Base-by-base conservation (phyloP, 2,888 invertebrate genomes). In the Malthinus flaveolus region DNA sequence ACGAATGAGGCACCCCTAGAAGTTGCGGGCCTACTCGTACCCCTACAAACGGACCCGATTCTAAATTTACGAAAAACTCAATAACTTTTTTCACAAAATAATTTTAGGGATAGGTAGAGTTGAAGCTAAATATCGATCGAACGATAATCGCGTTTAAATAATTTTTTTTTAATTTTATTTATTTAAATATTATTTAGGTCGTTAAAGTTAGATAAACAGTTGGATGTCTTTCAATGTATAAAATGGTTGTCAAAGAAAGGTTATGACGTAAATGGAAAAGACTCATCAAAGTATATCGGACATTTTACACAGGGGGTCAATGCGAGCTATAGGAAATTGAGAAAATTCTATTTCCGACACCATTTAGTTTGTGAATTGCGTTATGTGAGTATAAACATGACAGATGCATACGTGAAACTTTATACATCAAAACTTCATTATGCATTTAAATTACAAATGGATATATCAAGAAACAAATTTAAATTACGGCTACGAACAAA, bases 311-410 rank as follows among this genome's bases (percentile, higher is more conserved):
- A 52, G 52, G 51, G 34, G 67, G 68, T 71, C 71, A 71, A 69
- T 74, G 68, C 66, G 71, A 71, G 64, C 69, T 68, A 70, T 74
- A 75, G 76, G 76, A 76, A 76, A 76, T 76, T 76, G 75, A 73
- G 74, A 76, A 76, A 76, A 76, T 73, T 75, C 74, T 68, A 76
- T 76, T 74, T 73, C 73, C 72, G 69, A 65, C 60, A 57, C 54
- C 58, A 58, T 64, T 62, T 64, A 62, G 57, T 55, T 56, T 54
- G 57, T 53, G 37, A 59, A 58, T 61, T 61, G 57, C 59, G 53
- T 56, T 56, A 49, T 62, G 47, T 45, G 49, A 46, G 45, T 44
- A 45, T 61, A 23, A 42, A 15, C 39, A 61, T 57, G 57, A 53
- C 42, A 53, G 47, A 53, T 46, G 34, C 51, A 51, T 55, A 55